Percentiles rank a stretch among this genome's conserved stretches.
phyloP scores from a whole-genome alignment of 2,797 vertebrate species.

The Lepilemur septentrionalis region DNA sequence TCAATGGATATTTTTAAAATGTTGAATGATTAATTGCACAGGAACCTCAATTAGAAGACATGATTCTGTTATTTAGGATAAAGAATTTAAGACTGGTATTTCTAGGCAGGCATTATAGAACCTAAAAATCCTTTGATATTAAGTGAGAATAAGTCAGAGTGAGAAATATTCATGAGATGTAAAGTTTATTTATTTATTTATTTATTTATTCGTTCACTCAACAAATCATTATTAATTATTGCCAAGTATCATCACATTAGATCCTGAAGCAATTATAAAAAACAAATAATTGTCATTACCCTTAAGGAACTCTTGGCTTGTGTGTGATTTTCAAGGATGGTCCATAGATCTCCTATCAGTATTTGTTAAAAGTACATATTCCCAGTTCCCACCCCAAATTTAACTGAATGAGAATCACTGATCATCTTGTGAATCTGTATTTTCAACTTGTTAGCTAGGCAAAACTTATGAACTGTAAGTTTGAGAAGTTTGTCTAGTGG shows the following conservation, averaged over 20 bases:
- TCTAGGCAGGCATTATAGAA: neutral
- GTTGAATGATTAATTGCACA: slow-evolving; percentile 34
- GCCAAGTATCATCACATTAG: neutral
- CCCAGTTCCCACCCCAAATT: neutral
- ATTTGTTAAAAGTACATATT: neutral
- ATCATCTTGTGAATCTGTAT: neutral
- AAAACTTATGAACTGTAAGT: neutral
- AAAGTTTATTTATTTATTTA: neutral
- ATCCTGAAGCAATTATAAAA: neutral
- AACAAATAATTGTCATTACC: neutral
- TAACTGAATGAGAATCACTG: slow-evolving; percentile 29
- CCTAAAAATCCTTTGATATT: slow-evolving; percentile 38
- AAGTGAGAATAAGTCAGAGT: neutral
- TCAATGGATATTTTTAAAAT: slow-evolving; percentile 25
- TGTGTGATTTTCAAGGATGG: slow-evolving; percentile 15
- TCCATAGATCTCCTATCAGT: neutral
- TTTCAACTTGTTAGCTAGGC: neutral
- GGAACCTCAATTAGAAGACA: neutral
- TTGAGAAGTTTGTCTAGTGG: neutral
- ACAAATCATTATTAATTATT: neutral
- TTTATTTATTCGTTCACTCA: slow-evolving; percentile 6
- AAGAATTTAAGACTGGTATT: slow-evolving; percentile 35
- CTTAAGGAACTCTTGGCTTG: slow-evolving; percentile 3
- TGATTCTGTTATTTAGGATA: slow-evolving; percentile 28
- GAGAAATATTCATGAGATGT: neutral